A percentile compares a stretch with the other conserved stretches of the same genome.
Conservation (phyloP, 2,113 vertebrate genomes). For the Oryzias woworae region DNA sequence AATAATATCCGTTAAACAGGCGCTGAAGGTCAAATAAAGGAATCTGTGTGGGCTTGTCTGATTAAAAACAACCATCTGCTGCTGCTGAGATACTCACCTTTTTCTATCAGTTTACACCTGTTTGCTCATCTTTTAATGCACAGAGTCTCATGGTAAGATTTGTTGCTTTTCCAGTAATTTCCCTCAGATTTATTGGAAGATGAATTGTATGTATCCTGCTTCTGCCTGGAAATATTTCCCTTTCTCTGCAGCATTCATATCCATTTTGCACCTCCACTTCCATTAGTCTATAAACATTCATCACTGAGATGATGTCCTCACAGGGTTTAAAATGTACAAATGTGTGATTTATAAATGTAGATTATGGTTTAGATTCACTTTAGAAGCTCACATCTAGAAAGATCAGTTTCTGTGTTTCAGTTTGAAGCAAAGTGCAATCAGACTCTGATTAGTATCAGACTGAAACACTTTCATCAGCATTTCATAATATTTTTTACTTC, state of each 20-base stretch:
- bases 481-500: constrained; percentile 51
- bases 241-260: too few species aligned
- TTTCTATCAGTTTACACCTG: not conserved
- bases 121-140: not conserved
- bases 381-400: constrained; percentile 13
- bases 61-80: too few species aligned
- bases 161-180: too few species aligned
- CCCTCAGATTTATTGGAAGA: too few species aligned
- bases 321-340: constrained; percentile 40
- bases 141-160: not conserved
- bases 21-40: too few species aligned
- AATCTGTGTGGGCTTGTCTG: too few species aligned
- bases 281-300: too few species aligned
- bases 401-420: constrained; percentile 2
- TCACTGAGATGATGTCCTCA: too few species aligned
- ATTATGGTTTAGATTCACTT: constrained; percentile 8
- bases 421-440: constrained; percentile 46
- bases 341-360: constrained; percentile 16
- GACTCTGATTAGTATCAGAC: constrained; percentile 29
- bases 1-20: too few species aligned
- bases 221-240: too few species aligned
- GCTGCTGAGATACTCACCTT: not conserved
- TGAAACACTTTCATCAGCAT: constrained; percentile 55
- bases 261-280: too few species aligned
- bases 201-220: too few species aligned